Base-by-base conservation (phyloP, 1,140 invertebrate species). In the Eciton burchellii region DNA sequence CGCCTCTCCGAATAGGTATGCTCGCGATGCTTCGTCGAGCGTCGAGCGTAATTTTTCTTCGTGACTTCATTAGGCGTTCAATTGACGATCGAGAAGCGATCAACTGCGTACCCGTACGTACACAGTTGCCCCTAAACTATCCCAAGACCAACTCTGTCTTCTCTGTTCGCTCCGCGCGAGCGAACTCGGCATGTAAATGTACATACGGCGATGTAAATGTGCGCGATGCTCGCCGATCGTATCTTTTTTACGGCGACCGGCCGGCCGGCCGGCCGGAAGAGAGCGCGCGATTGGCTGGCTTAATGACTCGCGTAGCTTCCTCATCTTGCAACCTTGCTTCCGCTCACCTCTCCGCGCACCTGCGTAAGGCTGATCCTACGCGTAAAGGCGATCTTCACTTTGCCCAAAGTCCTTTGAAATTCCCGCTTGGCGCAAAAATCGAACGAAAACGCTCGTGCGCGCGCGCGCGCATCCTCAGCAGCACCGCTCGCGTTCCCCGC, bases 1-100 rank as follows among this genome's bases (percentile, higher is more conserved):
- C 63, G 56, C 29, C 45, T 66, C 21, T 43, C n/a, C n/a, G n/a
- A 66, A 68, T 70, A 68, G 54, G 49, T 45, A 29, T 16, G 74
- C 74, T 79, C 68, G 57, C 74, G 74, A 79, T 56, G 47, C 74
- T 70, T 79, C 74, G 62, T n/a, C 35, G 49, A 56, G 21, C 29
- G 47, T 41, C 62, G 2, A n/a, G 62, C 24, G 74, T 63, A 70
- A 79, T 79, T 79, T 68, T 77, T 70, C 74, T 45, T 29, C 63
- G 49, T 79, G 74, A 79, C 63, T 79, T 68, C 74, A 79, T 79
- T 79, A 57, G 47, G 63, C 63, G 63, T 35, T n/a, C 63, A 70
- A 79, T 79, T 56, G 16, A 49, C 9, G 49, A 14, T 41, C 62
- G 11, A 21, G 19, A 26, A 35, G 14, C 35, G 29, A 26, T 35